Percentiles rank a stretch among this genome's conserved stretches.
phyloP scores from a whole-genome alignment of 2,888 invertebrate genomes.

The Leucophenga maculata region DNA sequence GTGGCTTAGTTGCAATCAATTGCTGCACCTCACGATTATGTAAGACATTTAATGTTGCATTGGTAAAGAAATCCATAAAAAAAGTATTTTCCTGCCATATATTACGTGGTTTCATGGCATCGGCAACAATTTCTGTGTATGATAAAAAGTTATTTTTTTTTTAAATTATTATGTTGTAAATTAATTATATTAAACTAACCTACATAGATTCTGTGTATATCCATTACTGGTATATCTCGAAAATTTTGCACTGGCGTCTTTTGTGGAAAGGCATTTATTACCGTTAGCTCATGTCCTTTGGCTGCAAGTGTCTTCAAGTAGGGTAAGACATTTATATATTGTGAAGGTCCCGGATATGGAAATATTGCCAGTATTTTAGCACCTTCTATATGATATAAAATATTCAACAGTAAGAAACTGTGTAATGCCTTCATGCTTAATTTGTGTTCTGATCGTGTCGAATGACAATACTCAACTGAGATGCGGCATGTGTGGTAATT shows the following conservation, averaged over 20 bases:
- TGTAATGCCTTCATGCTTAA: conserved; percentile 11
- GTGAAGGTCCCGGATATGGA: conserved; percentile 45
- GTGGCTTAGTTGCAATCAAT: conserved; percentile 56
- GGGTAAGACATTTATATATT: conserved; percentile 56
- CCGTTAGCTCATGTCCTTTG: conserved; percentile 69
- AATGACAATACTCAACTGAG: neutral
- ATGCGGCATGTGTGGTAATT: neutral
- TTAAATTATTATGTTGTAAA: no score
- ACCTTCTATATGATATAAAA: neutral
- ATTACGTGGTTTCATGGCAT: conserved; percentile 37
- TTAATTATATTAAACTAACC: conserved; percentile 27
- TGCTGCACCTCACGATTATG: conserved; percentile 49
- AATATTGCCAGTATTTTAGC: conserved; percentile 44
- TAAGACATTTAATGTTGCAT: conserved; percentile 38
- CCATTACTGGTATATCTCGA: conserved; percentile 43
- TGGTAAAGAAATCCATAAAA: conserved; percentile 36
- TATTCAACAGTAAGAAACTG: neutral
- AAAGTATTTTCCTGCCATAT: conserved; percentile 47
- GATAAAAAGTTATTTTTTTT: no score
- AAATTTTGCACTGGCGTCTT: conserved; percentile 44
- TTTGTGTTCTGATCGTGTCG: conserved; percentile 11
- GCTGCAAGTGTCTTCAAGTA: conserved; percentile 61
- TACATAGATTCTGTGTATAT: conserved; percentile 32
- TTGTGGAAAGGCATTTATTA: conserved; percentile 52
- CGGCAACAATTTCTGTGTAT: neutral